Conservation (phyloP, 2,888 invertebrate genomes). For the Eristalis arbustorum region DNA sequence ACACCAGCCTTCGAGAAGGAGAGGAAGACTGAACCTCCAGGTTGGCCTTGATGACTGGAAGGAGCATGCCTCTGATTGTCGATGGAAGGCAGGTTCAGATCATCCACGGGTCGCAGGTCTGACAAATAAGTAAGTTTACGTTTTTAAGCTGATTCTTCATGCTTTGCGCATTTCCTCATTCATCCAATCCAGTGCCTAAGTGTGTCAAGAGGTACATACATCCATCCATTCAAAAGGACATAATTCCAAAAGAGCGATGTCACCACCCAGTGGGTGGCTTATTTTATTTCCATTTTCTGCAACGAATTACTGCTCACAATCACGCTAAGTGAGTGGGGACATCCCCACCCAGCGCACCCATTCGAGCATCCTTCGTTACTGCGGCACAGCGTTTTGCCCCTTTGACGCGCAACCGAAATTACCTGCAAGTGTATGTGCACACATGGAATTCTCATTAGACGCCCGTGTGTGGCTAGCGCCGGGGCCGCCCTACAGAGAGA, state of each 20-base stretch:
- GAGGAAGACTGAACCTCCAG: no score
- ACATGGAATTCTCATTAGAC: conserved; percentile 56
- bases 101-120: no score
- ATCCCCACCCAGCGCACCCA: not conserved
- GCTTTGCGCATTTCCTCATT: no score
- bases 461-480: conserved; percentile 53
- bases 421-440: conserved; percentile 35
- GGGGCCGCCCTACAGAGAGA: conserved; percentile 21
- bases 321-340: not conserved
- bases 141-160: no score
- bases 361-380: not conserved
- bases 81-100: no score
- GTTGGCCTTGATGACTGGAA: no score
- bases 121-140: no score
- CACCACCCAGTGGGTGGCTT: not conserved
- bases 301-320: not conserved
- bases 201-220: not conserved
- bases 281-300: not conserved
- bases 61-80: no score
- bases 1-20: no score
- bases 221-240: not conserved
- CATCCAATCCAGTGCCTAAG: no score
- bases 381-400: not conserved
- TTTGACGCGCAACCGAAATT: conserved; percentile 27
- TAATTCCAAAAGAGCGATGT: not conserved